Conservation (phyloP, 2,797 vertebrate species). For the Megaceryle alcyon region DNA sequence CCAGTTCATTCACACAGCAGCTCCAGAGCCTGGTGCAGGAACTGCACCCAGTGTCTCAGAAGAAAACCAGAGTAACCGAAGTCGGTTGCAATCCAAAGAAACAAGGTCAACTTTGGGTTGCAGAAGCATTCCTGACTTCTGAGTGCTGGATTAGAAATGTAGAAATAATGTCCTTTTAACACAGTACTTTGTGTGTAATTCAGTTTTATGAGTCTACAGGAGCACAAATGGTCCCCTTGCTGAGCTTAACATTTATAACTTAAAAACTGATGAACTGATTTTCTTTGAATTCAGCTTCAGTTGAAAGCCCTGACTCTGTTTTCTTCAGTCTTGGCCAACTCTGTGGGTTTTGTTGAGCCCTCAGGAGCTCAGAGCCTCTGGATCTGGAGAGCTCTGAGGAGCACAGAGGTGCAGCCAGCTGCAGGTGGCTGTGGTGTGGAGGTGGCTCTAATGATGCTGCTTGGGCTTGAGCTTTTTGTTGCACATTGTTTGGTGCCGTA, state of each 20-base stretch:
- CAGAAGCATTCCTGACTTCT: neutral
- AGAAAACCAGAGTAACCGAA: neutral
- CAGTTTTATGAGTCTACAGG: neutral
- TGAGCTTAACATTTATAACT: neutral
- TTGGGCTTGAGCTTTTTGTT: neutral
- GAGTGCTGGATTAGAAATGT: neutral
- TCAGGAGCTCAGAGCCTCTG: neutral
- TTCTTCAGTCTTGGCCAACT: neutral
- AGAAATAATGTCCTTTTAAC: neutral
- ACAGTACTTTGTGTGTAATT: neutral
- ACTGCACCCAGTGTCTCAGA: fast-evolving
- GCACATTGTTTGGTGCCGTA: neutral
- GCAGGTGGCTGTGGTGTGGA: neutral
- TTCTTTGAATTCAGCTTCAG: neutral
- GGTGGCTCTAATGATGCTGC: neutral
- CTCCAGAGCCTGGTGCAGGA: neutral
- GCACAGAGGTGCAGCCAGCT: neutral
- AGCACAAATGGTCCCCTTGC: constrained; percentile 1
- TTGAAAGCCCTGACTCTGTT: neutral
- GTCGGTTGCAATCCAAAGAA: neutral
- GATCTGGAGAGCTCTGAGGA: neutral
- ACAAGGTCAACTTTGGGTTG: neutral
- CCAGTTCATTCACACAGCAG: neutral
- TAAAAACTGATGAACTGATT: neutral
- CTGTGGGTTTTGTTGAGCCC: neutral